Base-by-base conservation (phyloP, 2,113 vertebrate genomes). In the Campylorhamphus procurvoides region DNA sequence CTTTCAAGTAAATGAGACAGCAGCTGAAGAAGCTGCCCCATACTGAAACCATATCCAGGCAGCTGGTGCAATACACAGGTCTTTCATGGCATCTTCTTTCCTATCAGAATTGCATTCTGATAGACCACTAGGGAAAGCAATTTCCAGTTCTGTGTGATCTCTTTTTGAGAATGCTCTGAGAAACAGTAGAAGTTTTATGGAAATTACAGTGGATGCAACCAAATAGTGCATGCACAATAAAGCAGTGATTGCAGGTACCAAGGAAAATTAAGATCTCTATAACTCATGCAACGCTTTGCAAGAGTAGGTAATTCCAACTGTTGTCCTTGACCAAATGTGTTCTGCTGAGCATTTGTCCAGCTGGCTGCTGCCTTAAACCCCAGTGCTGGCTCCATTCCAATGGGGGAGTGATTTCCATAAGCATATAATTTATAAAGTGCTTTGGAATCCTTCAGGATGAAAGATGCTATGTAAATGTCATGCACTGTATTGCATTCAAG, bases 391-490 rank as follows among this genome's bases (percentile, higher is more conserved):
- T 60, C 52, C 53, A 33, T 84, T 93, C 87, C 93, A 92, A 44
- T 1, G 1, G 60, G 53, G 55, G 55, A 71, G 39, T 0, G 0
- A 93, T 94, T 96, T 94, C 85, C 69, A 75, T 93, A 86, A 86
- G 49, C 56, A 35, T 71, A 49, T 78, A 12, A 86, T 96, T 96
- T 92, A 88, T 91, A 60, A 90, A 96, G 72, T 72, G 76, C 64
- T 78, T 76, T 67, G 73, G 60, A 94, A 93, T 96, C 60, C 44
- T 94, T 93, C 92, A 92, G 52, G 56, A 95, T 94, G 86, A 90
- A 93, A 90, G 56, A 82, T 90, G 40, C 79, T 89, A 22, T 81
- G 73, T 75, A 94, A 89, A 89, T 90, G 63, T n/a, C 63, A 49
- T 66, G 40, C 53, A 49, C 40, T 68, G 40, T 84, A 68, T 90